Conservation (phyloP, 2,888 invertebrate species). For the Odontothrips loti region DNA sequence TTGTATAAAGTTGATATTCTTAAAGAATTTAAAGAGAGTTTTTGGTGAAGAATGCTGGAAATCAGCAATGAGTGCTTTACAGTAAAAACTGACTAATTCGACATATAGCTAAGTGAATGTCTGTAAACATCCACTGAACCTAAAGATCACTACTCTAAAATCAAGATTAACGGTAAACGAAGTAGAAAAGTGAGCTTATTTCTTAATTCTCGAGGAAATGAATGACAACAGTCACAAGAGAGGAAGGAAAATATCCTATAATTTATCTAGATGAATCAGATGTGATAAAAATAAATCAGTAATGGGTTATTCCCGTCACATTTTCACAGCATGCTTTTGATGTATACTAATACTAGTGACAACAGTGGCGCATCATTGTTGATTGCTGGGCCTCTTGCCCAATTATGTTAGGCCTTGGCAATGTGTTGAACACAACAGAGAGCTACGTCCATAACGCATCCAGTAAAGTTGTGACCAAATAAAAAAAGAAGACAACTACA, state of each 20-base stretch:
- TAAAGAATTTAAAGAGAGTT: slow-evolving; percentile 14
- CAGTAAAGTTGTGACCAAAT: slow-evolving; percentile 20
- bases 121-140: neutral
- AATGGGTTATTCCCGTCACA: slow-evolving; percentile 24
- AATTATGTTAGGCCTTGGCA: slow-evolving; percentile 20
- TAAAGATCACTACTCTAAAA: slow-evolving; percentile 21
- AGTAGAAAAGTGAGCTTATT: slow-evolving; percentile 26
- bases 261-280: slow-evolving; percentile 25
- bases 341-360: slow-evolving; percentile 23
- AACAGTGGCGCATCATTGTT: slow-evolving; percentile 21
- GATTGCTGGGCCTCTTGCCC: slow-evolving; percentile 12
- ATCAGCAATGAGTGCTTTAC: slow-evolving; percentile 19
- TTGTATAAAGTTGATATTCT: slow-evolving; percentile 6
- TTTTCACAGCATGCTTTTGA: slow-evolving; percentile 26
- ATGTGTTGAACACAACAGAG: slow-evolving; percentile 20
- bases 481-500: neutral
- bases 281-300: slow-evolving; percentile 27
- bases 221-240: slow-evolving; percentile 20
- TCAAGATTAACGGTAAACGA: slow-evolving; percentile 23
- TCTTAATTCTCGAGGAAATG: slow-evolving; percentile 24
- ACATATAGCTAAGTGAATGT: slow-evolving; percentile 13
- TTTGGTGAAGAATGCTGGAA: slow-evolving; percentile 14
- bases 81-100: slow-evolving; percentile 17
- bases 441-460: slow-evolving; percentile 16
- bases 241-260: slow-evolving; percentile 25